These are phyloP conservation scores for Entosphenus tridentatus DNA, from an alignment of 2,113 vertebrate genomes.

Conservation along the genomic window DNA sequence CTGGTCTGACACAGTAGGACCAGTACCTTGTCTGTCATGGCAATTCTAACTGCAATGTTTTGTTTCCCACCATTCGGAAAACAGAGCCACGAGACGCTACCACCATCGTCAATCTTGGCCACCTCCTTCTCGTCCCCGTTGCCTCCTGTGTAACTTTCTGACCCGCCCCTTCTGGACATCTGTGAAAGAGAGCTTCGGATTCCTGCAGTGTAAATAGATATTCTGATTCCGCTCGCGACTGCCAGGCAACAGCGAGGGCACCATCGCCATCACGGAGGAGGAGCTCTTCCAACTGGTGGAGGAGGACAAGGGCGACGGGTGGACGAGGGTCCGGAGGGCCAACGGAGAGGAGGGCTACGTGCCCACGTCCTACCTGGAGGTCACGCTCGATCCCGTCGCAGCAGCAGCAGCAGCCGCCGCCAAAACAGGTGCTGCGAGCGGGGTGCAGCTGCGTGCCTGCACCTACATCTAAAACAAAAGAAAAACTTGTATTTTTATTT, in stretches of 20 bases:
- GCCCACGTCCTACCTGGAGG: slow-evolving; percentile 89
- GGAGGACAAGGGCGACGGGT: slow-evolving; percentile 93
- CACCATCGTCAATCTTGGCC: neutral
- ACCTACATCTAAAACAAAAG: no score
- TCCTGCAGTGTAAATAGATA: neutral
- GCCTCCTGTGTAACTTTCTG: neutral
- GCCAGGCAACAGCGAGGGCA: slow-evolving; percentile 89
- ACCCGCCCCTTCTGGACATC: neutral
- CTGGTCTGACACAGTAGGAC: no score
- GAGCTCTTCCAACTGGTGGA: slow-evolving; percentile 88
- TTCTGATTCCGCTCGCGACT: slow-evolving; percentile 12
- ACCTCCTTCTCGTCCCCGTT: neutral
- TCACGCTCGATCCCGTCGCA: slow-evolving; percentile 54
- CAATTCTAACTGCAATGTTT: no score
- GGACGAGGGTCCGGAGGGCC: slow-evolving; percentile 82
- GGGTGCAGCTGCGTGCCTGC: no score
- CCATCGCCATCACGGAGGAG: slow-evolving; percentile 72
- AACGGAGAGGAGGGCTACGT: slow-evolving; percentile 90
- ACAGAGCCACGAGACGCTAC: neutral
- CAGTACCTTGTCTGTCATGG: no score
- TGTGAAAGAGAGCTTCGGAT: neutral
- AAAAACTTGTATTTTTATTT: no score
- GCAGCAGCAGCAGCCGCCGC: no score
- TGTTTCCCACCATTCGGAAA: neutral
- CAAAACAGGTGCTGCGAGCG: no score